A percentile compares a stretch with the other conserved stretches of the same genome.
Conservation (phyloP, 2,797 vertebrate species). For the Champsocephalus gunnari region DNA sequence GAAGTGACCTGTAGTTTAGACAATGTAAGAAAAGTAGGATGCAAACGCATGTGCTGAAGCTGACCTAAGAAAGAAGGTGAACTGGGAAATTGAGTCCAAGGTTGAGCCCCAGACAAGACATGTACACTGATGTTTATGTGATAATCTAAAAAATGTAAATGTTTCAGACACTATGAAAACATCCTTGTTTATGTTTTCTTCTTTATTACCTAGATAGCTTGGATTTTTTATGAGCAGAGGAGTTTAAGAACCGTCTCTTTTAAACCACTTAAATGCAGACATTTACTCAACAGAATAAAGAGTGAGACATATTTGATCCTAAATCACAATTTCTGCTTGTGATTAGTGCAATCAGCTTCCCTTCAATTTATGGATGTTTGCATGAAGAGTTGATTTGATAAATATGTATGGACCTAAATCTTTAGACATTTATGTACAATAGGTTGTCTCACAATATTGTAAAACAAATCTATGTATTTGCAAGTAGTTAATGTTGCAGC, state of each 20-base stretch:
- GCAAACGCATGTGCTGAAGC: neutral
- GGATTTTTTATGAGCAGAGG: neutral
- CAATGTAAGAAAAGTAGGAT: neutral
- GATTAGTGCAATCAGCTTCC: neutral
- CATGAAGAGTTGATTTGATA: neutral
- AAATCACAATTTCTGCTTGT: neutral
- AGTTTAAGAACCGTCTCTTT: neutral
- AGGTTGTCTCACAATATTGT: neutral
- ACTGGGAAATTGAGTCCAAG: neutral
- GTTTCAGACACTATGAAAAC: neutral
- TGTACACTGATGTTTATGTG: neutral
- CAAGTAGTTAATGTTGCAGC: neutral
- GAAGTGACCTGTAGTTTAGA: neutral
- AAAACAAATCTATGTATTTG: neutral
- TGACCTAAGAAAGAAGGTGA: neutral
- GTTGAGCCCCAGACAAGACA: neutral
- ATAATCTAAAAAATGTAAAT: neutral
- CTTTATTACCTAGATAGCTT: neutral
- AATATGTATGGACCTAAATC: neutral
- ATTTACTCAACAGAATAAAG: neutral
- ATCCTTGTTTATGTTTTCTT: slow-evolving; percentile 1
- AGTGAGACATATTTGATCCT: neutral
- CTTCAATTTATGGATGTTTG: neutral
- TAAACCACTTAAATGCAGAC: neutral
- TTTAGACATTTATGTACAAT: neutral